phyloP scores from a whole-genome alignment of 53 echinoderm and acorn worm species.

The Glandiceps talaboti region DNA sequence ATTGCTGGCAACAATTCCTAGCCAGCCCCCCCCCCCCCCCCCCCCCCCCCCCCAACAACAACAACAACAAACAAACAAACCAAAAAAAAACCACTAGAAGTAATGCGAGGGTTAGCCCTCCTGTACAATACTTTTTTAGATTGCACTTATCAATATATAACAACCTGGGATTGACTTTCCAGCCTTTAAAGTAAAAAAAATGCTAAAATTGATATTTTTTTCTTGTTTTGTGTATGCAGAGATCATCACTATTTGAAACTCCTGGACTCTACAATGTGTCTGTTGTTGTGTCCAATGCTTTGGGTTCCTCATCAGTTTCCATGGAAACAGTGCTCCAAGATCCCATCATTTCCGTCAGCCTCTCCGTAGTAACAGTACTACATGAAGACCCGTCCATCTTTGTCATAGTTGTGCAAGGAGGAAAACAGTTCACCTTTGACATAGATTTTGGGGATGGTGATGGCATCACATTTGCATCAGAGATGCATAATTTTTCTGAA shows the following conservation, averaged over 20 bases:
- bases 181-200: background rate
- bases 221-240: constrained; percentile 11
- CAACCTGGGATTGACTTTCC: background rate
- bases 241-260: constrained; percentile 37
- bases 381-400: constrained; percentile 38
- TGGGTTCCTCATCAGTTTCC: constrained; percentile 24
- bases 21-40: too few relatives aligned
- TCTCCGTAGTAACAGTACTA: constrained; percentile 31
- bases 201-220: background rate
- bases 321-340: constrained; percentile 51
- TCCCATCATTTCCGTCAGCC: constrained; percentile 41
- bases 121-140: too few relatives aligned
- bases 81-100: too few relatives aligned
- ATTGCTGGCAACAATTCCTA: too few relatives aligned
- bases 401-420: constrained; percentile 38
- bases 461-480: constrained; percentile 6
- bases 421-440: constrained; percentile 40
- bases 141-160: too few relatives aligned
- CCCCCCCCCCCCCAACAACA: too few relatives aligned
- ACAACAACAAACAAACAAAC: too few relatives aligned
- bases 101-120: too few relatives aligned
- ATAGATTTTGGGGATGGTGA: constrained; percentile 56
- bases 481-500: constrained; percentile 4
- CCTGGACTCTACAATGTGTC: constrained; percentile 76
- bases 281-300: constrained; percentile 49